phyloP scores from a whole-genome alignment of 1,140 invertebrate species.

The Zaprionus vittiger region DNA sequence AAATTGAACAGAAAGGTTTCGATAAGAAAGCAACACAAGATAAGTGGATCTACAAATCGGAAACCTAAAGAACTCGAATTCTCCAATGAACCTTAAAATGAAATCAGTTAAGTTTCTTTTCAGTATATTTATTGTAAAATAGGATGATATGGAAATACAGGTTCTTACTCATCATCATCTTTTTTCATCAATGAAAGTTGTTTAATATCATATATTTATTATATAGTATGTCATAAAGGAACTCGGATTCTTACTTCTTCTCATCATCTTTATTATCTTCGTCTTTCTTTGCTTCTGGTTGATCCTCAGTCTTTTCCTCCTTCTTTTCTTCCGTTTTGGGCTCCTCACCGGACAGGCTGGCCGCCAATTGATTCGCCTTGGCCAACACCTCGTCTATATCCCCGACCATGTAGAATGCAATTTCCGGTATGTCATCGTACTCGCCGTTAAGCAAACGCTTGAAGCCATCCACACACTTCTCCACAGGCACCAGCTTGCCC shows the following conservation, averaged over 20 bases:
- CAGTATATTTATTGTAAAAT: neutral
- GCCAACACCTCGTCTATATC: slow-evolving; percentile 91
- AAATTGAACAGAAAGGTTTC: neutral
- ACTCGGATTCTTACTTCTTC: neutral
- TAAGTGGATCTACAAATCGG: too few species aligned
- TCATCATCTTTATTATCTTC: slow-evolving; percentile 5
- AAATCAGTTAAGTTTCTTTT: neutral
- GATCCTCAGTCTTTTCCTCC: neutral
- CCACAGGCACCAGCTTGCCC: slow-evolving; percentile 87
- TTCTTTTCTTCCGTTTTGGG: slow-evolving; percentile 15
- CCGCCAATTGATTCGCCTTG: slow-evolving; percentile 90
- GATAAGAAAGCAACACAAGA: too few species aligned
- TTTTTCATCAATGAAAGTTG: neutral
- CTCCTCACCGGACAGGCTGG: slow-evolving; percentile 48
- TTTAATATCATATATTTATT: neutral
- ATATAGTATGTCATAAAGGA: neutral
- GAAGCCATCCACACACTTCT: slow-evolving; percentile 86
- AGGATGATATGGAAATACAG: neutral
- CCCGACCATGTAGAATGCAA: slow-evolving; percentile 95
- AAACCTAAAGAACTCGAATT: too few species aligned
- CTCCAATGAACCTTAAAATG: neutral
- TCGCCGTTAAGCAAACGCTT: slow-evolving; percentile 88
- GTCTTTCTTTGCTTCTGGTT: slow-evolving; percentile 8
- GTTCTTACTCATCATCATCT: slow-evolving; percentile 28
- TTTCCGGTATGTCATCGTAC: slow-evolving; percentile 92